phyloP scores from a whole-genome alignment of 1,140 invertebrate genomes.

The Anastrepha ludens region DNA sequence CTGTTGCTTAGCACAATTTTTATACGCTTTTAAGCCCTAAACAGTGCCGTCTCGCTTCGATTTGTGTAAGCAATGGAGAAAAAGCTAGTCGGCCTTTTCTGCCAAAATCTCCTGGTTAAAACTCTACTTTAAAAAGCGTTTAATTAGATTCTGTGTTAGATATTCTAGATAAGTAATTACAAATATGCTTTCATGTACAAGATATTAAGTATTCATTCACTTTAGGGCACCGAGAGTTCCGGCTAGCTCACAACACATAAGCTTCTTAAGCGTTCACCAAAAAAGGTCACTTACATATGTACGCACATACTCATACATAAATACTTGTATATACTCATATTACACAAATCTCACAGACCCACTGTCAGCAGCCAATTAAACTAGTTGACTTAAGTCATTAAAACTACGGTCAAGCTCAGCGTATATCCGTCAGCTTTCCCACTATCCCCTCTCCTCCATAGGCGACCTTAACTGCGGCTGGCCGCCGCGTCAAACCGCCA shows the following conservation, averaged over 20 bases:
- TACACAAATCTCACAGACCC: neutral
- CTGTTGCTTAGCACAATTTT: too few relatives aligned
- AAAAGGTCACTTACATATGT: conserved; percentile 8
- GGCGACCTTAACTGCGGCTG: conserved; percentile 41
- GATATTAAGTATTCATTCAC: too few relatives aligned
- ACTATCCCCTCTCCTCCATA: neutral
- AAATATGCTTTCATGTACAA: too few relatives aligned
- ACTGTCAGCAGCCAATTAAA: conserved; percentile 31
- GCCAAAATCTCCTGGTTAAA: too few relatives aligned
- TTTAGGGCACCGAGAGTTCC: neutral
- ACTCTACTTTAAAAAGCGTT: too few relatives aligned
- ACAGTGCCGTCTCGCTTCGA: too few relatives aligned
- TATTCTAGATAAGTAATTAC: too few relatives aligned
- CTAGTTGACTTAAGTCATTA: conserved; percentile 6
- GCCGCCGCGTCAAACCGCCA: neutral
- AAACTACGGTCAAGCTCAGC: conserved; percentile 37
- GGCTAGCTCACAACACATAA: neutral
- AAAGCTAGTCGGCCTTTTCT: too few relatives aligned
- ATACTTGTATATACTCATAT: neutral
- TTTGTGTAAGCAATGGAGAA: too few relatives aligned
- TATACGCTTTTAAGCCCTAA: too few relatives aligned
- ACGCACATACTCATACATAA: neutral
- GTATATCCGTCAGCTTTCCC: neutral
- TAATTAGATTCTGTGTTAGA: too few relatives aligned
- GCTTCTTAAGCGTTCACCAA: neutral